phyloP scores from a whole-genome alignment of 1,140 invertebrate genomes.

The Pachyrhynchus sulphureomaculatus region DNA sequence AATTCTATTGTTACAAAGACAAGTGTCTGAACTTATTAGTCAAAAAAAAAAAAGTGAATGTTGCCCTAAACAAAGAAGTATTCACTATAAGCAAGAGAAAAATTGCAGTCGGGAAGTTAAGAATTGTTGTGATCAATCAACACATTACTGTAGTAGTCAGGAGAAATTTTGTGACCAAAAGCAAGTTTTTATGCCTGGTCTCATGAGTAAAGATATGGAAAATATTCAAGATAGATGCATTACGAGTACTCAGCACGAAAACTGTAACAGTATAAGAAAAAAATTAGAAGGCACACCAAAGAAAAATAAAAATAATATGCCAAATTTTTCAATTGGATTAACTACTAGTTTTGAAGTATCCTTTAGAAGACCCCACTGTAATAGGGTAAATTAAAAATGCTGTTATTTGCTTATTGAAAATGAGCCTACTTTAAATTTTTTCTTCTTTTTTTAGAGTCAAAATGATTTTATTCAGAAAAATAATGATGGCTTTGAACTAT shows the following conservation, averaged over 20 bases:
- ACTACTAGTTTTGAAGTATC: conserved; percentile 72
- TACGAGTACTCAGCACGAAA: conserved; percentile 35
- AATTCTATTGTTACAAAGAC: conserved; percentile 56
- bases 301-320: conserved; percentile 58
- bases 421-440: conserved; percentile 43
- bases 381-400: conserved; percentile 28
- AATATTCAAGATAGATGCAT: conserved; percentile 21
- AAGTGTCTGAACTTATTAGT: conserved; percentile 50
- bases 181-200: not conserved
- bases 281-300: conserved; percentile 50
- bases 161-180: not conserved
- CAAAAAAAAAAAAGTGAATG: not conserved
- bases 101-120: not conserved
- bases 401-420: not conserved
- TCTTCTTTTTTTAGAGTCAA: conserved; percentile 27
- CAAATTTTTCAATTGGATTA: conserved; percentile 68
- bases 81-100: not conserved
- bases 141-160: not conserved
- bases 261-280: conserved; percentile 25
- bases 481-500: not conserved
- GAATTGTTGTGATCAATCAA: not conserved
- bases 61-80: not conserved
- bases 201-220: not conserved
- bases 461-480: conserved; percentile 11
- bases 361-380: conserved; percentile 52